Conservation (phyloP, 2,797 vertebrate species). For the Cheirogaleus major region DNA sequence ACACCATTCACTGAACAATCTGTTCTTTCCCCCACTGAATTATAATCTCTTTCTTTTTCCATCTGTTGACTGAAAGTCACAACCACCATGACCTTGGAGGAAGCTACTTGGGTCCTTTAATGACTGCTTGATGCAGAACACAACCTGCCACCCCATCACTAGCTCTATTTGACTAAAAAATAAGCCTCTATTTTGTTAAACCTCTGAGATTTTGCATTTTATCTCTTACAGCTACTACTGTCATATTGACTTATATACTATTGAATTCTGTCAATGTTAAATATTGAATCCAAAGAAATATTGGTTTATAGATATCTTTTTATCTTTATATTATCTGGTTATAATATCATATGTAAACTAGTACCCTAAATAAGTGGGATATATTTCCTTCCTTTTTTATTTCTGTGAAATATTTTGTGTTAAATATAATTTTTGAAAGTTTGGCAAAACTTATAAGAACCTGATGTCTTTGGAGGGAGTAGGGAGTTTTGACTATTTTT, state of each 20-base stretch:
- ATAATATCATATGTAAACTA: constrained; percentile 5
- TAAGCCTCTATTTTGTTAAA: background rate
- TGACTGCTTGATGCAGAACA: background rate
- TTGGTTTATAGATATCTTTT: background rate
- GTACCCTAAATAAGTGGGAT: background rate
- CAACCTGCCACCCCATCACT: background rate
- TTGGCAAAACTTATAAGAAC: background rate
- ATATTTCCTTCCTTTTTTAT: background rate
- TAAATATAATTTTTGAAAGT: background rate
- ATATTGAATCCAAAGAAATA: constrained; percentile 4
- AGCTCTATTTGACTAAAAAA: background rate
- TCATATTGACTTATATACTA: background rate
- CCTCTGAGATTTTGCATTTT: background rate
- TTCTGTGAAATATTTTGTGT: background rate
- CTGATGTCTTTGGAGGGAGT: background rate
- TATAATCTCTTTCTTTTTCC: background rate
- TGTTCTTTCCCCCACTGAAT: background rate
- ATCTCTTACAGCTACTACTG: background rate
- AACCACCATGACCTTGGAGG: background rate
- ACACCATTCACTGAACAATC: background rate
- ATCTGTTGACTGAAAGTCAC: background rate
- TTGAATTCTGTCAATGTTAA: background rate
- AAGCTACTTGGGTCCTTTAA: background rate
- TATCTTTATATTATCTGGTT: background rate
- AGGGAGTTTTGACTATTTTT: background rate